Evolutionary conservation across 2,113 vertebrate species (phyloP).

Genomic region (Heloderma charlesbogerti): DNA sequence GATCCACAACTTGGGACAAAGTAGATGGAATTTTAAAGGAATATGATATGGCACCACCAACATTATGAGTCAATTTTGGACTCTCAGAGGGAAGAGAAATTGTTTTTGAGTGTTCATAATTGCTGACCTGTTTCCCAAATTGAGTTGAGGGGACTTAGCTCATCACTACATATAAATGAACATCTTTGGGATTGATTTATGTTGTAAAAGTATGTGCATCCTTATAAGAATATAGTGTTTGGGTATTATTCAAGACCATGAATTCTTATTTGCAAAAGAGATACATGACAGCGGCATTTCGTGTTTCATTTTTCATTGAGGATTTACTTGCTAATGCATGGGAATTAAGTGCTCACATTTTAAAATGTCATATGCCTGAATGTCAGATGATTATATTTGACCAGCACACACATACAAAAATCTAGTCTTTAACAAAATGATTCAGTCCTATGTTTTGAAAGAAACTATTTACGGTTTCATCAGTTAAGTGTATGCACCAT

Average conservation of each 20-base stretch:
- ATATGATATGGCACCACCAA: neutral
- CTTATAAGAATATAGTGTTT: neutral
- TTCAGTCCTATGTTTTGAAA: constrained; percentile 77
- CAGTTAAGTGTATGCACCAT: constrained; percentile 78
- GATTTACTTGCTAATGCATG: constrained; percentile 56
- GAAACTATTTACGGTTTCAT: constrained; percentile 67
- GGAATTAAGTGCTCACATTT: constrained; percentile 70
- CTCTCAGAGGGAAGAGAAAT: neutral
- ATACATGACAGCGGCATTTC: constrained; percentile 32
- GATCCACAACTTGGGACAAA: neutral
- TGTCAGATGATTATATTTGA: constrained; percentile 83
- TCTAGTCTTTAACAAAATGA: constrained; percentile 77
- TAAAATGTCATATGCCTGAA: constrained; percentile 58
- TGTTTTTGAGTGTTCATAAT: neutral
- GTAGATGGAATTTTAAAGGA: neutral
- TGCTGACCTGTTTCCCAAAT: neutral
- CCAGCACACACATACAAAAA: constrained; percentile 64
- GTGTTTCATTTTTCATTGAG: constrained; percentile 59
- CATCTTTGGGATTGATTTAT: neutral
- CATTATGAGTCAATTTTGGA: neutral
- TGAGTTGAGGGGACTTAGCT: neutral
- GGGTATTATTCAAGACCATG: constrained; percentile 4
- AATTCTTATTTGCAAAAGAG: constrained; percentile 65
- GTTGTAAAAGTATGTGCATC: neutral
- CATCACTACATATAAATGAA: neutral